Evolutionary conservation across 2,888 invertebrate species (phyloP).

Genomic region (Yponomeuta malinellus): DNA sequence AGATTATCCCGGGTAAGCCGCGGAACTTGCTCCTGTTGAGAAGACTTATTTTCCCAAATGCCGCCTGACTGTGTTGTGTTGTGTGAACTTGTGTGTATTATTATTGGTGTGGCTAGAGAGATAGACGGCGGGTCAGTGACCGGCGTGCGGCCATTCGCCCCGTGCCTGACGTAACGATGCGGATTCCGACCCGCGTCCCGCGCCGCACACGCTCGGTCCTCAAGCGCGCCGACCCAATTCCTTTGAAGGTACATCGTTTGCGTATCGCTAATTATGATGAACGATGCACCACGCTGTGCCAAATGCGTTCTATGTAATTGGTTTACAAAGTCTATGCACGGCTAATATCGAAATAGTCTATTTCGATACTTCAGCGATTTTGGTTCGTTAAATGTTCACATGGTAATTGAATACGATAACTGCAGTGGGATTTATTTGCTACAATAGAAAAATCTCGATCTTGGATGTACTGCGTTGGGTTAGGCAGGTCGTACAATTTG

Average conservation of each 20-base stretch:
- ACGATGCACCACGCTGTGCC: constrained; percentile 16
- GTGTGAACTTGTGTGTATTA: constrained; percentile 31
- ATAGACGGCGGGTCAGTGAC: constrained; percentile 69
- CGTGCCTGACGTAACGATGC: constrained; percentile 72
- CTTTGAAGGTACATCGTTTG: constrained; percentile 68
- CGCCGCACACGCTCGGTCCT: constrained; percentile 31
- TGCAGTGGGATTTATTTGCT: no score
- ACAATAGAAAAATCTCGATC: no score
- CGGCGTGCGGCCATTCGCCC: constrained; percentile 65
- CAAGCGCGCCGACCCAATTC: constrained; percentile 65
- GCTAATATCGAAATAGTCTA: constrained; percentile 9
- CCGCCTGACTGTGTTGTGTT: constrained; percentile 39
- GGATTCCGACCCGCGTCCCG: constrained; percentile 55
- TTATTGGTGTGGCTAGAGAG: constrained; percentile 49
- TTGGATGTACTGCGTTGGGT: no score
- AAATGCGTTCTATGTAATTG: constrained; percentile 16
- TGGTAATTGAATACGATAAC: background rate
- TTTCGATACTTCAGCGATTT: constrained; percentile 13
- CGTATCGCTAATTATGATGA: constrained; percentile 71
- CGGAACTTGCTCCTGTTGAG: no score
- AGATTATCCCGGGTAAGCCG: no score
- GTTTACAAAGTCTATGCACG: background rate
- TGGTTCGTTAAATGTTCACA: background rate
- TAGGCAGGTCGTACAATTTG: no score
- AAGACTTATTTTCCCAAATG: constrained; percentile 14